A percentile compares a stretch with the other conserved stretches of the same genome.
phyloP scores from a whole-genome alignment of 1,140 invertebrate genomes.

The Megathymus violae region DNA sequence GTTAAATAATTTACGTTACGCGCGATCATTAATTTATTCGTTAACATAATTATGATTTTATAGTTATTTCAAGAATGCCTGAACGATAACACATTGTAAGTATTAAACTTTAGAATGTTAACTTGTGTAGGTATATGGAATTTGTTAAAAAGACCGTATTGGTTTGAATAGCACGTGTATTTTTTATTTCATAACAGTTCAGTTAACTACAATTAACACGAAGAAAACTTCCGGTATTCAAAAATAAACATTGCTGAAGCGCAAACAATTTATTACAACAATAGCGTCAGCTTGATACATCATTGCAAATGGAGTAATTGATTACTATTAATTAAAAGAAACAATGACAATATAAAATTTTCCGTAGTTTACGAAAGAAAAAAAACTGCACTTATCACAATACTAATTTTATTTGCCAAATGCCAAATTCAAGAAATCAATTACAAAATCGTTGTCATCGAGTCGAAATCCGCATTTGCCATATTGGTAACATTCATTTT shows the following conservation, averaged over 20 bases:
- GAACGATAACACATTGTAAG: slow-evolving; percentile 57
- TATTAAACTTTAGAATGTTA: slow-evolving; percentile 43
- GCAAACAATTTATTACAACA: not conserved
- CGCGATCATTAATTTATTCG: slow-evolving; percentile 31
- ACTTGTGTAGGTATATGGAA: not conserved
- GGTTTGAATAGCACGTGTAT: not conserved
- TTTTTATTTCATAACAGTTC: too few relatives aligned
- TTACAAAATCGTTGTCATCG: slow-evolving; percentile 21
- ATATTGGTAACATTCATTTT: slow-evolving; percentile 39
- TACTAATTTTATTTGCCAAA: too few relatives aligned
- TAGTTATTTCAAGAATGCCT: slow-evolving; percentile 47
- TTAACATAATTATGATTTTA: slow-evolving; percentile 32
- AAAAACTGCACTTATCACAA: too few relatives aligned
- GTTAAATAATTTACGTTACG: slow-evolving; percentile 26
- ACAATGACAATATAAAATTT: too few relatives aligned
- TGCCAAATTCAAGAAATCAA: not conserved
- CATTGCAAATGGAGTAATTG: too few relatives aligned
- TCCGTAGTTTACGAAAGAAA: too few relatives aligned
- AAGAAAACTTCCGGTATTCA: too few relatives aligned
- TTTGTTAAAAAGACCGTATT: slow-evolving; percentile 2
- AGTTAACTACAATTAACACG: too few relatives aligned
- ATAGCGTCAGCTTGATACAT: too few relatives aligned
- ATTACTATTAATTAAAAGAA: too few relatives aligned
- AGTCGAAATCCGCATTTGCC: slow-evolving; percentile 42
- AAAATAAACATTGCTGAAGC: too few relatives aligned